A percentile compares a stretch with the other conserved stretches of the same genome.
phyloP scores from a whole-genome alignment of 1,140 invertebrate genomes.

The Drosophila punjabiensis region DNA sequence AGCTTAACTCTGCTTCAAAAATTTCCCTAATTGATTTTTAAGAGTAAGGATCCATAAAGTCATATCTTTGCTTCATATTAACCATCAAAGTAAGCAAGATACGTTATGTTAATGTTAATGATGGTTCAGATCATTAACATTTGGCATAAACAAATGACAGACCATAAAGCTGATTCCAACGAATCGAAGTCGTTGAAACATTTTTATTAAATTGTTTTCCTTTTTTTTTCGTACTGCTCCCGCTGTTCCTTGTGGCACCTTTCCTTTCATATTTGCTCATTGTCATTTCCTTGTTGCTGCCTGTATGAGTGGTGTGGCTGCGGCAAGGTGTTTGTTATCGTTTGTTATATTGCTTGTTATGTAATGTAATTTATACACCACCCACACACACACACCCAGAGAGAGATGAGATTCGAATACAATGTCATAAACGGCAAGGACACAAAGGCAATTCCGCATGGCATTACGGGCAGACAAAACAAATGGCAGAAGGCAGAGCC shows the following conservation, averaged over 20 bases:
- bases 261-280: slow-evolving; percentile 35
- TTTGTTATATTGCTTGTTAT: slow-evolving; percentile 84
- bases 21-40: background rate
- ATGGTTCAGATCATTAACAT: slow-evolving; percentile 34
- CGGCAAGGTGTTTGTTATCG: slow-evolving; percentile 81
- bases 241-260: slow-evolving; percentile 5
- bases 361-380: slow-evolving; percentile 81
- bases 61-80: background rate
- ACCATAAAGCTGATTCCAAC: slow-evolving; percentile 45
- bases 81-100: background rate
- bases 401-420: slow-evolving; percentile 65
- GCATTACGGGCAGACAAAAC: slow-evolving; percentile 79
- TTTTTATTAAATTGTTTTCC: slow-evolving; percentile 73
- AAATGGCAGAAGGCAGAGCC: slow-evolving; percentile 43
- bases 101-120: too few relatives aligned
- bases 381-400: slow-evolving; percentile 33
- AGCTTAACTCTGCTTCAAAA: background rate
- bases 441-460: slow-evolving; percentile 81
- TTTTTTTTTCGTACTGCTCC: background rate
- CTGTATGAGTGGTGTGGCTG: slow-evolving; percentile 7
- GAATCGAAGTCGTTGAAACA: slow-evolving; percentile 64
- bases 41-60: too few relatives aligned
- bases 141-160: slow-evolving; percentile 45
- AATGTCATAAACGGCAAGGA: slow-evolving; percentile 83
- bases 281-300: slow-evolving; percentile 35